Base-by-base conservation (phyloP, 2,888 invertebrate species). In the Dolomedes plantarius region DNA sequence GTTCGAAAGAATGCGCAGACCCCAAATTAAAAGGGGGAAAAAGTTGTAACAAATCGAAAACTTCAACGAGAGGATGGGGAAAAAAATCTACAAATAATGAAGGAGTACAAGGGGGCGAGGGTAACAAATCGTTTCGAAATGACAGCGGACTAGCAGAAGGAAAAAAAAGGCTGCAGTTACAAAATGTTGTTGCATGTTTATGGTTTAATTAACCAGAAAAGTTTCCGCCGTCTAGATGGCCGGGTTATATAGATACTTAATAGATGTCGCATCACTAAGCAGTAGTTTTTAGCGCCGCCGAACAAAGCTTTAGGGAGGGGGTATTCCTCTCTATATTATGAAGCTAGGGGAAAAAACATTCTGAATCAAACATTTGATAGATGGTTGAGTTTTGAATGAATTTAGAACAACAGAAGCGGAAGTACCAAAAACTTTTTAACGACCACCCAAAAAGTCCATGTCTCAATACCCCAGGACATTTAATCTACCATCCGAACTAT, bases 181-280 rank as follows among this genome's bases (percentile, higher is more conserved):
- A 68, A 85, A 77, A 77, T 78, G 72, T 85, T 73, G 83, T 67
- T 41, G 6, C 50, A 41, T 85, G 83, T 85, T 85, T 83, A 83
- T 83, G 72, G 83, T 83, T 83, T 85, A 85, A 85, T 85, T 85
- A 85, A 67, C 50, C 68, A 71, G 31, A 64, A 73, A 72, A 78
- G 62, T 73, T 77, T 69, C 62, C 69, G 74, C 7, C 39, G 74
- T 50, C 64, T 23, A 36, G 28, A 39, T 19, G 32, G 31, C 32
- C 32, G 62, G 41, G 16, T 39, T 39, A 71, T 71, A 28, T 62
- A 62, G 28, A 72, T 23, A 71, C 31, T 72, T 71, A 72, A 78
- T 64, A 64, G 28, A 71, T 41, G 28, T 27, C 28, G 23, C 62
- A 62, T 62, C 28, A 62, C 7, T 62, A 62, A 23, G 23, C 23